phyloP scores from a whole-genome alignment of 2,797 vertebrate genomes.

The Galaxias olidus region DNA sequence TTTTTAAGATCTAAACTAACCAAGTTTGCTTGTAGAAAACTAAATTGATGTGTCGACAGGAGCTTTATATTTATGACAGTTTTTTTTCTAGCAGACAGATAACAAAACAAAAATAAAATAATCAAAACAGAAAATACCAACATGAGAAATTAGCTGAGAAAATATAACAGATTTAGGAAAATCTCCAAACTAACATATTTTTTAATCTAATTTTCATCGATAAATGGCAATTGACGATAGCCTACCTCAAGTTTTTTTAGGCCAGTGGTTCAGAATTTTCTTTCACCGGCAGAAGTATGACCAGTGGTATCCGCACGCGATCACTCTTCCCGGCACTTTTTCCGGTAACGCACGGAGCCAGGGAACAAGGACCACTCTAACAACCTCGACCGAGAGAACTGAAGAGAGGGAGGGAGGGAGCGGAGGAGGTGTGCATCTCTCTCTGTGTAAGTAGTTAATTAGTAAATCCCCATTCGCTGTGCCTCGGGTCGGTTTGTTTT shows the following conservation, averaged over 20 bases:
- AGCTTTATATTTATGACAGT: too few species aligned
- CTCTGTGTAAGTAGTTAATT: slow-evolving; percentile 81
- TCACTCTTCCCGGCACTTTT: slow-evolving; percentile 60
- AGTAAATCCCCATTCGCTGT: slow-evolving; percentile 84
- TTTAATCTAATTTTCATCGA: background rate
- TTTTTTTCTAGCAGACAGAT: too few species aligned
- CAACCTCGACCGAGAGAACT: slow-evolving; percentile 71
- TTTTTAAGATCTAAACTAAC: too few species aligned
- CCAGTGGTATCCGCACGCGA: slow-evolving; percentile 64
- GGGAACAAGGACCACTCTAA: slow-evolving; percentile 68
- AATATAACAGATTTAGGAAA: too few species aligned
- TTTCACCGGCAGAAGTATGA: slow-evolving; percentile 32
- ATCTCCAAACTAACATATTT: too few species aligned
- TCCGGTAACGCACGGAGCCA: slow-evolving; percentile 62
- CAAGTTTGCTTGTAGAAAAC: too few species aligned
- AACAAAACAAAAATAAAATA: too few species aligned
- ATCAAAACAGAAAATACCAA: too few species aligned
- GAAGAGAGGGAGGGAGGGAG: slow-evolving; percentile 56
- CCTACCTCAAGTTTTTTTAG: slow-evolving; percentile 62
- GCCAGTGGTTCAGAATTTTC: slow-evolving; percentile 42
- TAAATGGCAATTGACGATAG: slow-evolving; percentile 11
- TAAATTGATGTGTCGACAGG: too few species aligned
- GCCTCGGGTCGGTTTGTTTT: slow-evolving; percentile 86
- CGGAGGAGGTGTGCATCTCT: slow-evolving; percentile 58
- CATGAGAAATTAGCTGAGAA: too few species aligned